phyloP scores from a whole-genome alignment of 2,797 vertebrate genomes.

The Danio aesculapii region DNA sequence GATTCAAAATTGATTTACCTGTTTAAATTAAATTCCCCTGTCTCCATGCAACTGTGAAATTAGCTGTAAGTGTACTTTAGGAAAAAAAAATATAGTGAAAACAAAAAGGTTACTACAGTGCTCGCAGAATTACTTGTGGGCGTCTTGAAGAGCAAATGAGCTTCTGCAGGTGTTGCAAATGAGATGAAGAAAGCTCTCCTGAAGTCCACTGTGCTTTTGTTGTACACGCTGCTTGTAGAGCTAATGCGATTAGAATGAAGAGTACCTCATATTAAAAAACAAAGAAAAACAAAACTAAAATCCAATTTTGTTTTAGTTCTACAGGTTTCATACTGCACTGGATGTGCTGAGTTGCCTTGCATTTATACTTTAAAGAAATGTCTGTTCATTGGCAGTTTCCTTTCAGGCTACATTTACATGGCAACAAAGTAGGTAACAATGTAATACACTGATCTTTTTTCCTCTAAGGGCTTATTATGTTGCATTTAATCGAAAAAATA shows the following conservation, averaged over 20 bases:
- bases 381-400: too few species aligned
- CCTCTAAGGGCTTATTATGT: too few species aligned
- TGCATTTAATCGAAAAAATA: too few species aligned
- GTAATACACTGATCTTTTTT: too few species aligned
- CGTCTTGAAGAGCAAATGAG: slow-evolving; percentile 47
- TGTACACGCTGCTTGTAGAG: background rate
- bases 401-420: too few species aligned
- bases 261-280: too few species aligned
- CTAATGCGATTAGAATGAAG: background rate
- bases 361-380: too few species aligned
- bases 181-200: background rate
- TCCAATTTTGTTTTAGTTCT: too few species aligned
- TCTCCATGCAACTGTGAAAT: slow-evolving; percentile 80
- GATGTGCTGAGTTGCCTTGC: too few species aligned
- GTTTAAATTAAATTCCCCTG: slow-evolving; percentile 76
- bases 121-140: slow-evolving; percentile 61
- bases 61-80: slow-evolving; percentile 70
- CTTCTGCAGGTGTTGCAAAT: slow-evolving; percentile 33
- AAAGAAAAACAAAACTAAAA: too few species aligned
- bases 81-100: slow-evolving; percentile 61
- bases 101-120: slow-evolving; percentile 61
- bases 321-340: too few species aligned
- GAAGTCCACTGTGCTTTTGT: slow-evolving; percentile 13
- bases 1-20: slow-evolving; percentile 65
- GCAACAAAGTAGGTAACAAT: too few species aligned